Evolutionary conservation across 2,888 invertebrate species (phyloP).

Genomic region (Poecilus cupreus): DNA sequence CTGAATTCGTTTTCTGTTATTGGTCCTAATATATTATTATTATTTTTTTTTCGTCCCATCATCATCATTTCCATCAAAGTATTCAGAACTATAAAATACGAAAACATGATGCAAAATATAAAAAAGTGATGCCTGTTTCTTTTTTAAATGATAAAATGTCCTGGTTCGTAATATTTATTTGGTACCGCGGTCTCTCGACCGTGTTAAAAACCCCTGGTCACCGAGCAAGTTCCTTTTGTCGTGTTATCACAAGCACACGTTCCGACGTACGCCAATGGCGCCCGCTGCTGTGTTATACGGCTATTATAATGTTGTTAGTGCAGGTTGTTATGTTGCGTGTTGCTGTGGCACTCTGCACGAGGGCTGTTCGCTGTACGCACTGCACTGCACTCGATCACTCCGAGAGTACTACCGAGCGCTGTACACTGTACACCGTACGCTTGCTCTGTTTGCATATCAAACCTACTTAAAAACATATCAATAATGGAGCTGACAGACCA

Average conservation of each 20-base stretch:
- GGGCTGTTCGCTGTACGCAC: conserved; percentile 47
- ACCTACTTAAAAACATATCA: conserved; percentile 47
- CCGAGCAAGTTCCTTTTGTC: neutral
- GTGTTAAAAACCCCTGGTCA: neutral
- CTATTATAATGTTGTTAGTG: conserved; percentile 58
- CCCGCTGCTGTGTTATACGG: conserved; percentile 4
- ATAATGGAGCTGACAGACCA: conserved; percentile 23
- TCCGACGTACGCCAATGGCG: conserved; percentile 2
- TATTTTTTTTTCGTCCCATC: no score
- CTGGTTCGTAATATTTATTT: no score
- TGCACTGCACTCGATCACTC: conserved; percentile 39
- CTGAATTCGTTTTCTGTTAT: no score
- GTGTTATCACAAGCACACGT: neutral
- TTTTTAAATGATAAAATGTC: no score
- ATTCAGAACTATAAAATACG: no score
- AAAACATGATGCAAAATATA: no score
- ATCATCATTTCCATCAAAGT: no score
- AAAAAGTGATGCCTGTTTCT: no score
- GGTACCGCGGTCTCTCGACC: no score
- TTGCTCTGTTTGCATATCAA: conserved; percentile 32
- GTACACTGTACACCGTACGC: neutral
- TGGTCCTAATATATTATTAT: no score
- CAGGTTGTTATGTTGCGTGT: conserved; percentile 51
- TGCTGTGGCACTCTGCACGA: conserved; percentile 29
- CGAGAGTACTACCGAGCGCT: conserved; percentile 1